These are phyloP conservation scores for Notodromas monacha DNA, from an alignment of 2,888 invertebrate species.

Conservation along the genomic window DNA sequence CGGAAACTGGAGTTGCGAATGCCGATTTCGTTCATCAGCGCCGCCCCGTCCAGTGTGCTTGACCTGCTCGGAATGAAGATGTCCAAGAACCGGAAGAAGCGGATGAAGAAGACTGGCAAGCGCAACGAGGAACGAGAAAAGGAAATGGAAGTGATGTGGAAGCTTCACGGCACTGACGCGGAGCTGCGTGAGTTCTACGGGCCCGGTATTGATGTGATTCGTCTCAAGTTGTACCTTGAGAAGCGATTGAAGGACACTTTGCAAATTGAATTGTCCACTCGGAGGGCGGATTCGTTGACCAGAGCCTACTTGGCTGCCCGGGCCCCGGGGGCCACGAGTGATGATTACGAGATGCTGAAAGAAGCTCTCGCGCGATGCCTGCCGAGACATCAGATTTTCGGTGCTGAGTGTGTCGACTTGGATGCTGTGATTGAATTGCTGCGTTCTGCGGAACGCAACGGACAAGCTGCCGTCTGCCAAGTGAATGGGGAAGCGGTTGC, in stretches of 20 bases:
- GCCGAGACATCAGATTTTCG: no score
- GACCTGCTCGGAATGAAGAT: conserved; percentile 21
- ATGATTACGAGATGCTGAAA: conserved; percentile 10
- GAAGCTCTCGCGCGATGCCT: no score
- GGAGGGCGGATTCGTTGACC: neutral
- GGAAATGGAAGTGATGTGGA: conserved; percentile 19
- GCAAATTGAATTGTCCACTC: neutral
- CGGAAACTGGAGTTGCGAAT: conserved; percentile 65
- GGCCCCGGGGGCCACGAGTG: neutral
- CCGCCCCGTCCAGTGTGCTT: neutral
- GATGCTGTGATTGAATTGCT: no score
- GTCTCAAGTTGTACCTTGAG: neutral
- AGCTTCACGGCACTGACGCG: conserved; percentile 17
- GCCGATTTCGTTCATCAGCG: conserved; percentile 38
- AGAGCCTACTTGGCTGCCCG: neutral
- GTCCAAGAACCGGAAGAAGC: conserved; percentile 91
- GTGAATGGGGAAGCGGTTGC: no score
- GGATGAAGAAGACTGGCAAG: conserved; percentile 78
- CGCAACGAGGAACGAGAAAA: conserved; percentile 47
- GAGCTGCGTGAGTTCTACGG: conserved; percentile 13
- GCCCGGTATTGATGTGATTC: neutral
- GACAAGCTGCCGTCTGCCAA: no score
- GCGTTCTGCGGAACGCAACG: no score
- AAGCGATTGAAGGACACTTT: neutral
- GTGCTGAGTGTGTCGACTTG: no score